Evolutionary conservation across 2,797 vertebrate genomes (phyloP).

Genomic region (Tapera naevia): DNA sequence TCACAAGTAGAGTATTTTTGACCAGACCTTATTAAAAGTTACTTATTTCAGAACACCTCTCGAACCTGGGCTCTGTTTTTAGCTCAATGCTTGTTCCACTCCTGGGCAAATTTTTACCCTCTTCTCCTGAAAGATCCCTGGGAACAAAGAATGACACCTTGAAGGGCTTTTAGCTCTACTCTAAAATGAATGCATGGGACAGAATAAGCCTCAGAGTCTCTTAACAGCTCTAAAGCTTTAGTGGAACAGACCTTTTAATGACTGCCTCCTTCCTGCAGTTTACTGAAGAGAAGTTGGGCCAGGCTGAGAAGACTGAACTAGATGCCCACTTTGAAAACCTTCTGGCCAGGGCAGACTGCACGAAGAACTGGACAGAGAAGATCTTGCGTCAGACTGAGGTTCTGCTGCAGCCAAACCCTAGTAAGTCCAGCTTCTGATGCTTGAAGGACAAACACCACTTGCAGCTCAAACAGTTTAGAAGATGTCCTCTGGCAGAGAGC

Average conservation of each 20-base stretch:
- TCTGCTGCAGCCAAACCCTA: constrained; percentile 93
- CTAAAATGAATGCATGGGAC: background rate
- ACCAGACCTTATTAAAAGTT: background rate
- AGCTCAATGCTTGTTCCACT: background rate
- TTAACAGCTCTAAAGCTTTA: background rate
- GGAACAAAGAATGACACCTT: background rate
- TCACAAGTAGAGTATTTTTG: background rate
- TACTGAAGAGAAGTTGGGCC: constrained; percentile 93
- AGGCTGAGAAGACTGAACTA: constrained; percentile 92
- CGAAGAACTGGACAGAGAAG: constrained; percentile 94
- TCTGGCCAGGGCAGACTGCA: constrained; percentile 89
- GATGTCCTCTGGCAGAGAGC: background rate
- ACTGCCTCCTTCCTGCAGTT: constrained; percentile 75
- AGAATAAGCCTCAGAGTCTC: background rate
- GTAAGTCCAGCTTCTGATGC: constrained; percentile 71
- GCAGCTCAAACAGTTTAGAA: background rate
- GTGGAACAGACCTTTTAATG: background rate
- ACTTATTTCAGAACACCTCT: background rate
- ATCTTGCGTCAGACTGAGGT: constrained; percentile 91
- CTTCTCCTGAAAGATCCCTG: background rate
- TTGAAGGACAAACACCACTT: background rate
- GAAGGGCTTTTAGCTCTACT: background rate
- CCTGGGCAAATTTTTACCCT: background rate
- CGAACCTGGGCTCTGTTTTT: background rate
- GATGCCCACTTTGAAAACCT: constrained; percentile 93